These are phyloP conservation scores for Anhinga anhinga DNA, from an alignment of 2,113 vertebrate species.

Conservation along the genomic window DNA sequence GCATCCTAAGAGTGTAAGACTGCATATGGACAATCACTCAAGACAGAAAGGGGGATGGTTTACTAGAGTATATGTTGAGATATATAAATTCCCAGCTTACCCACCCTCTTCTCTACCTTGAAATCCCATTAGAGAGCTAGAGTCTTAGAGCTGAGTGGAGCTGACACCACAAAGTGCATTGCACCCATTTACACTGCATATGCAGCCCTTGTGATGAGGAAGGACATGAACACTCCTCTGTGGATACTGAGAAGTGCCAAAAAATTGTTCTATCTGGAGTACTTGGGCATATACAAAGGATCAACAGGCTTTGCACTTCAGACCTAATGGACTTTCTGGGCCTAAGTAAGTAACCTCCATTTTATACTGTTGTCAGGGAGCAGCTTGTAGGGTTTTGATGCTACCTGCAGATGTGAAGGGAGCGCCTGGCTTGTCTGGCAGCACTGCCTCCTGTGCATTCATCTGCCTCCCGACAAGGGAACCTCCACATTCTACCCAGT, in stretches of 20 bases:
- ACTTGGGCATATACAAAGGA: fast-evolving
- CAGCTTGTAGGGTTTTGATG: neutral
- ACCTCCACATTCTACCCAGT: neutral
- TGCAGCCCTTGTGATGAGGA: neutral
- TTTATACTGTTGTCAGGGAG: neutral
- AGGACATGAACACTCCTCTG: neutral
- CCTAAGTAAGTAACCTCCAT: neutral
- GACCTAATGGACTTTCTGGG: neutral
- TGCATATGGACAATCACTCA: neutral
- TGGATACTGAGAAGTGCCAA: neutral
- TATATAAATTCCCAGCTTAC: neutral
- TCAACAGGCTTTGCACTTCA: neutral
- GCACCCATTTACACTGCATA: neutral
- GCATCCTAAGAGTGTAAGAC: neutral
- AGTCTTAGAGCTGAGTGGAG: neutral
- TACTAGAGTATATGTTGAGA: neutral
- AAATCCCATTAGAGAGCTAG: neutral
- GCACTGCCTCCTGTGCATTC: neutral
- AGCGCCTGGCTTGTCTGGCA: neutral
- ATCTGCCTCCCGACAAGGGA: neutral
- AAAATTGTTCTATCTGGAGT: neutral
- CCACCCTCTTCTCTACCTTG: neutral
- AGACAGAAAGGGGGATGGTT: neutral
- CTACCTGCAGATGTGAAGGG: neutral
- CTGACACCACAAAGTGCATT: neutral